Evolutionary conservation across 2,888 invertebrate genomes (phyloP).

Genomic region (Sthenelais limicola): DNA sequence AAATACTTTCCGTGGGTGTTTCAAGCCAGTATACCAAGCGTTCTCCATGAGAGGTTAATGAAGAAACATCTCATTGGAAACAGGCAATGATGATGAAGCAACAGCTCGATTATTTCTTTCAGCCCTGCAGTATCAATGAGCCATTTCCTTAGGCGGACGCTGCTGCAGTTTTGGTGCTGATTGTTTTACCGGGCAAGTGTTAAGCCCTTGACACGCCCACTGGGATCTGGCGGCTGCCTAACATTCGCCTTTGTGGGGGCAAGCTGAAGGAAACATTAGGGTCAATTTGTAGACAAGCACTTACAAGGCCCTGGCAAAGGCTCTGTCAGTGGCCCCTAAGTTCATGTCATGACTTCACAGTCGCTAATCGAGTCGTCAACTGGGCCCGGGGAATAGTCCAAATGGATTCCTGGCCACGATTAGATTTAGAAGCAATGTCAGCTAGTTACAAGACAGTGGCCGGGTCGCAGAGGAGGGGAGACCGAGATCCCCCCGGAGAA

Average conservation of each 20-base stretch:
- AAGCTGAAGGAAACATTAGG: conserved; percentile 25
- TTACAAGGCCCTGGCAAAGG: conserved; percentile 5
- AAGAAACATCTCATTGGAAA: too few relatives aligned
- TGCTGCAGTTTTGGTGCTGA: too few relatives aligned
- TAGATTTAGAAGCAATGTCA: conserved; percentile 20
- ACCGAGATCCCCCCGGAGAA: not conserved
- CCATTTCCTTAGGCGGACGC: too few relatives aligned
- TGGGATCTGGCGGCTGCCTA: not conserved
- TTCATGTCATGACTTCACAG: conserved; percentile 10
- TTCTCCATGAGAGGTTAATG: too few relatives aligned
- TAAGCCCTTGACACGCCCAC: not conserved
- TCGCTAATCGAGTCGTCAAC: conserved; percentile 30
- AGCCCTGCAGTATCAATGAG: too few relatives aligned
- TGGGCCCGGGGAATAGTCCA: conserved; percentile 31
- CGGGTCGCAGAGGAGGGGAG: conserved; percentile 10
- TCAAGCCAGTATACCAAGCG: too few relatives aligned
- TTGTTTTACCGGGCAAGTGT: not conserved
- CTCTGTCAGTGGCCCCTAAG: conserved; percentile 24
- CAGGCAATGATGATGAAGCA: too few relatives aligned
- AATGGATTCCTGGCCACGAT: conserved; percentile 31
- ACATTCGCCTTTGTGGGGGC: not conserved
- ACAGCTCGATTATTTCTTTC: too few relatives aligned
- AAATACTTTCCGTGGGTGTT: too few relatives aligned
- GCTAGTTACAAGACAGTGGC: conserved; percentile 17
- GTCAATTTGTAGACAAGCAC: conserved; percentile 18